Evolutionary conservation across 1,140 invertebrate genomes (phyloP), one percentile per base, ranked within the genome.

Genomic region (Cotesia glomerata): DNA sequence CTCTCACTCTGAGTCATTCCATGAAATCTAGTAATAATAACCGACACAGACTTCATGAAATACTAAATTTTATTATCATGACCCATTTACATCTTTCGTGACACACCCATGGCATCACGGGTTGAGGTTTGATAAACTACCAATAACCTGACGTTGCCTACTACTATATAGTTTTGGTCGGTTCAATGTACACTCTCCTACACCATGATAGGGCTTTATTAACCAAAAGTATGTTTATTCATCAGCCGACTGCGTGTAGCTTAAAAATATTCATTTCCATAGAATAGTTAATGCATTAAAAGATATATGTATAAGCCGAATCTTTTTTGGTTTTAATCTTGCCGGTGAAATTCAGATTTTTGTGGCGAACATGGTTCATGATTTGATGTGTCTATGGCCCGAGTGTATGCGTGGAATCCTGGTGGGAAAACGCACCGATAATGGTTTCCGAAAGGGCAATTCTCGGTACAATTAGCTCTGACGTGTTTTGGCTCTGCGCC

Each of bases 361-460:
- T 63, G 32, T 51, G 59, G 61, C 35, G 69, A 64, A 34, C 65
- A 52, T 65, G 36, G 61, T 26, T 52, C 16, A 1, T 54, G 11
- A 51, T 61, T 16, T 65, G 26, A 45, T 45, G 5, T 45, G 11
- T 45, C 2, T 7, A 9, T 45, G 5, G 39, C 5, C 5, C 11
- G 39, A 9, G 39, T 45, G 39, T 68, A 66, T 67, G 71, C 71
- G 72, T 75, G 74, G 68, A 74, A 71, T 70, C 63, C 52, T 14
- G 32, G 36, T 71, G 77, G 72, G 73, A 79, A 79, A 75, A 79
- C 77, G 77, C 78, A 77, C 74, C 78, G 77, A 75, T 84, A 84
- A 84, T 84, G 79, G 83, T 83, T 83, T 82, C 78, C 80, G 79
- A 82, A 84, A 76, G 80, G 81, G 77, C 80, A 82, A 78, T 84